Base-by-base conservation (phyloP, 2,797 vertebrate species). In the Taenioides sp. region DNA sequence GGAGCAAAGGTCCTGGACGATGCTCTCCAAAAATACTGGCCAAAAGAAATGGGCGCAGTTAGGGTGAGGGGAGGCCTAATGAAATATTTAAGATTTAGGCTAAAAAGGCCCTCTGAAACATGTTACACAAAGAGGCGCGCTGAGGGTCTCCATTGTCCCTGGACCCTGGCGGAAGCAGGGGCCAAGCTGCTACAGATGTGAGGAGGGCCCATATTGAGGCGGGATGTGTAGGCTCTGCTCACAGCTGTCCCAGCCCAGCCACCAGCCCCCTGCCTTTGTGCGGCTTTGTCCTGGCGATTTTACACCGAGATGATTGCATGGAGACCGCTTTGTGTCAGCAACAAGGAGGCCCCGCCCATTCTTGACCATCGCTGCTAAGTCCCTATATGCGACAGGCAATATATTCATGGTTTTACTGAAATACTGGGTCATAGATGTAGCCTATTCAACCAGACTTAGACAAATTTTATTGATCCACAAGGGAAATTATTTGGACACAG, bases 161-260 rank as follows among this genome's bases (percentile, higher is more conserved):
- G 71, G 85, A 74, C 82, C 82, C 3, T 72, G 89, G 89, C 91
- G 92, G 94, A 95, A 94, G 93, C 91, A 84, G 88, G 84, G 92
- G 93, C 88, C 91, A 91, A 92, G 93, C 91, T 77, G 91, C 93
- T 90, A 93, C 91, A 92, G 94, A 94, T 90, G 92, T 93, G 92
- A 93, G 95, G 94, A 94, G 93, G 92, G 91, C 93, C 95, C 95
- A 94, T 96, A 96, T 95, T 95, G 96, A 94, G 87, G 80, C 62
- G 87, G 88, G 83, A 92, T 90, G 95, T 94, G 94, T 88, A 88
- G 92, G 94, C 91, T 92, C 94, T 93, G 95, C 94, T 92, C 95
- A 95, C 96, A 97, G 96, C 96, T 97, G 96, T 96, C 88, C 93
- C 92, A 65, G 88, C 95, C 91, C 92, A 88, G 95, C 93, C 95